These are phyloP conservation scores for Dryadula phaetusa DNA, from an alignment of 2,888 invertebrate genomes.

Conservation along the genomic window DNA sequence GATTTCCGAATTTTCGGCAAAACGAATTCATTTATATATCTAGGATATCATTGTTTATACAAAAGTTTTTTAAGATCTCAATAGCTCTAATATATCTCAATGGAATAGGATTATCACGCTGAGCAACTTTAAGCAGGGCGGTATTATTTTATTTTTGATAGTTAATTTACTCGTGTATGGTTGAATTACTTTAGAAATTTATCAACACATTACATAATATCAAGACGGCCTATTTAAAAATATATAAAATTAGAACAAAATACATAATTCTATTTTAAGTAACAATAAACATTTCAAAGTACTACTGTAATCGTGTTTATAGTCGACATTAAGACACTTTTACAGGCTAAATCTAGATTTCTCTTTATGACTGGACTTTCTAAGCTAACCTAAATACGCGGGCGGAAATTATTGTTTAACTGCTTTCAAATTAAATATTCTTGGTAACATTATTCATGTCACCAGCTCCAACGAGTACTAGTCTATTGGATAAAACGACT, in stretches of 20 bases:
- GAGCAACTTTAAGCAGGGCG: too few relatives aligned
- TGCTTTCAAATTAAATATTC: slow-evolving; percentile 48
- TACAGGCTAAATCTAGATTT: slow-evolving; percentile 58
- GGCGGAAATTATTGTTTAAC: slow-evolving; percentile 48
- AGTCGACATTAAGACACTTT: slow-evolving; percentile 52
- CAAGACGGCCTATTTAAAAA: too few relatives aligned
- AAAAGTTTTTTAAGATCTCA: too few relatives aligned
- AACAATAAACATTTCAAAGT: slow-evolving; percentile 42
- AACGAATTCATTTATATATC: too few relatives aligned
- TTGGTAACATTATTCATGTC: slow-evolving; percentile 37
- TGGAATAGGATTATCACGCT: too few relatives aligned
- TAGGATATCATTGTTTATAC: too few relatives aligned
- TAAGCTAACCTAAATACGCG: slow-evolving; percentile 54
- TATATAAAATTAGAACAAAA: slow-evolving; percentile 3
- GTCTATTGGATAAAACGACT: background rate
- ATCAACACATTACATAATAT: background rate
- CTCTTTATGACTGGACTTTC: slow-evolving; percentile 54
- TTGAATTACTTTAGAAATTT: background rate
- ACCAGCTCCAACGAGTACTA: slow-evolving; percentile 16
- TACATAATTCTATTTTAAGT: slow-evolving; percentile 35
- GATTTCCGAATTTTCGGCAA: too few relatives aligned
- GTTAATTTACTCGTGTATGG: too few relatives aligned
- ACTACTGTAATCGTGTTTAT: slow-evolving; percentile 43
- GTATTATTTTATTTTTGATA: too few relatives aligned
- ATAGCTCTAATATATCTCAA: too few relatives aligned